A percentile compares a stretch with the other conserved stretches of the same genome.
phyloP scores from a whole-genome alignment of 1,140 invertebrate species.

The Nasonia longicornis region DNA sequence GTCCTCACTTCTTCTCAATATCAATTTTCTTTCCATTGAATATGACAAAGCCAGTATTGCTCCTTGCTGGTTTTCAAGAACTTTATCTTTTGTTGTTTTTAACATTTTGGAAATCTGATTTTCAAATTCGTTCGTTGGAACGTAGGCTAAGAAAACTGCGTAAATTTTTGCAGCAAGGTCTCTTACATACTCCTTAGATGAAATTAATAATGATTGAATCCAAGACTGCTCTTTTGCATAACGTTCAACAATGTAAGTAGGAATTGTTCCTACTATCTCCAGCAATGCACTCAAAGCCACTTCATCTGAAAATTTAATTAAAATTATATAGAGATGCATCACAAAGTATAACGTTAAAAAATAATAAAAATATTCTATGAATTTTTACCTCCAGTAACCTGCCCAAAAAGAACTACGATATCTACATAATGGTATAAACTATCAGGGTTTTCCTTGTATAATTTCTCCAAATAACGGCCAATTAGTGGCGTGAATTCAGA shows the following conservation, averaged over 20 bases:
- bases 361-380: neutral
- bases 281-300: conserved; percentile 79
- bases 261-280: conserved; percentile 79
- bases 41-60: conserved; percentile 77
- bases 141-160: conserved; percentile 74
- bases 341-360: conserved; percentile 1
- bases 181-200: conserved; percentile 81
- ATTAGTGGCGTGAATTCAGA: conserved; percentile 75
- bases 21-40: conserved; percentile 76
- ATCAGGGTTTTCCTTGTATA: conserved; percentile 68
- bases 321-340: neutral
- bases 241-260: conserved; percentile 72
- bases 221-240: conserved; percentile 74
- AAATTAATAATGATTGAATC: conserved; percentile 75
- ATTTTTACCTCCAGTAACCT: conserved; percentile 71
- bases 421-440: conserved; percentile 75
- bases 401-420: conserved; percentile 75
- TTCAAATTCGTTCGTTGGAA: conserved; percentile 70
- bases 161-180: conserved; percentile 78
- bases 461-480: conserved; percentile 69
- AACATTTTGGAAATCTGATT: conserved; percentile 71
- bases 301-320: conserved; percentile 64
- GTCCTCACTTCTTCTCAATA: conserved; percentile 62
- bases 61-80: conserved; percentile 81
- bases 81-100: conserved; percentile 69